These are phyloP conservation scores for Nasonovia ribisnigri DNA, from an alignment of 2,888 invertebrate genomes.

Conservation along the genomic window DNA sequence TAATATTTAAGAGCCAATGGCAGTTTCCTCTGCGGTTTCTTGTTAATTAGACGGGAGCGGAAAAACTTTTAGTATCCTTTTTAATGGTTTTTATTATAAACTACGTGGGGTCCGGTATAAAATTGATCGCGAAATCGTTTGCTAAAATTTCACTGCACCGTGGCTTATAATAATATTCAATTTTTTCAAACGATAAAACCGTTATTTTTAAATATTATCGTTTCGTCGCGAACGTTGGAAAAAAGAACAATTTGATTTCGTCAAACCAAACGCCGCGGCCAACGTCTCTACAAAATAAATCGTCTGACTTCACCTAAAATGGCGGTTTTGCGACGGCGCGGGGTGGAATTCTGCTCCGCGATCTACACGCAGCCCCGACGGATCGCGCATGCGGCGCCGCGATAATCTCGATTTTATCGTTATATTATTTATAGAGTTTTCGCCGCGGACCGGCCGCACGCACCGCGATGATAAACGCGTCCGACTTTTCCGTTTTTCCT, in stretches of 20 bases:
- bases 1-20: background rate
- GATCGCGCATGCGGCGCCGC: background rate
- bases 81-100: background rate
- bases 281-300: background rate
- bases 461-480: background rate
- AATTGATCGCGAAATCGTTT: background rate
- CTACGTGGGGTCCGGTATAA: too few relatives aligned
- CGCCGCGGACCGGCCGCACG: background rate
- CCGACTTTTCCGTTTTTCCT: slow-evolving; percentile 28
- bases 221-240: background rate
- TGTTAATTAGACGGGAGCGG: background rate
- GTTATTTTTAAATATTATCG: background rate
- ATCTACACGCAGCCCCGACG: too few relatives aligned
- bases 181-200: background rate
- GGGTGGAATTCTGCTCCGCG: background rate
- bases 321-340: background rate
- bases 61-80: background rate
- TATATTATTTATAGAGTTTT: slow-evolving; percentile 36
- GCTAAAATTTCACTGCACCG: background rate
- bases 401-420: slow-evolving; percentile 40
- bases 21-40: background rate
- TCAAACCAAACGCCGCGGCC: background rate
- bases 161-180: background rate
- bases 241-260: background rate
- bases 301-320: background rate